Conservation (phyloP, 1,140 invertebrate species). For the Akabosia matsudoensis region DNA sequence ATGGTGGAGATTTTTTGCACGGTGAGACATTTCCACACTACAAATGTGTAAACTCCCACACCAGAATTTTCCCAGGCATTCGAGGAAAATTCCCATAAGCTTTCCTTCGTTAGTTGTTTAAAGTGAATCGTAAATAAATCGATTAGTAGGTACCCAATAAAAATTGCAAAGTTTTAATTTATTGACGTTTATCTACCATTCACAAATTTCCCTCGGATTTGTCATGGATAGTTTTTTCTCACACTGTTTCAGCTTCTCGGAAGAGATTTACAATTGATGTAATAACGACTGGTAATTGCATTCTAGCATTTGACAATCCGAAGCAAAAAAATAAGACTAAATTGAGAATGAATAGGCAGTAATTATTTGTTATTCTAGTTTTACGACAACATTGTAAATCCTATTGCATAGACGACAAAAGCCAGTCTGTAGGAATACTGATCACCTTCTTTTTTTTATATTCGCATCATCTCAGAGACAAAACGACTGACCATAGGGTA, state of each 20-base stretch:
- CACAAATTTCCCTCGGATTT: background rate
- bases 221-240: slow-evolving; percentile 2
- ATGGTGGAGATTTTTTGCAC: too few relatives aligned
- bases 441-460: background rate
- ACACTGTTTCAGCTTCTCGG: background rate
- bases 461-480: background rate
- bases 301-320: background rate
- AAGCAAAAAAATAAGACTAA: background rate
- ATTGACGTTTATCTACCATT: slow-evolving; percentile 7
- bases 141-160: too few relatives aligned
- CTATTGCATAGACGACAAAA: background rate
- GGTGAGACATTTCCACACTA: too few relatives aligned
- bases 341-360: slow-evolving; percentile 5
- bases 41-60: too few relatives aligned
- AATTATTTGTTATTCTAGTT: slow-evolving; percentile 7
- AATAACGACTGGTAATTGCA: background rate
- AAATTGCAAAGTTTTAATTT: background rate
- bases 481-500: background rate
- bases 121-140: background rate
- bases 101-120: too few relatives aligned
- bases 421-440: background rate
- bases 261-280: slow-evolving; percentile 13
- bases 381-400: slow-evolving; percentile 24
- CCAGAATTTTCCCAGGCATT: background rate
- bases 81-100: too few relatives aligned